Evolutionary conservation across 35 echinoderm and acorn worm genomes (phyloP).

Genomic region (Holothuria glaberrima): DNA sequence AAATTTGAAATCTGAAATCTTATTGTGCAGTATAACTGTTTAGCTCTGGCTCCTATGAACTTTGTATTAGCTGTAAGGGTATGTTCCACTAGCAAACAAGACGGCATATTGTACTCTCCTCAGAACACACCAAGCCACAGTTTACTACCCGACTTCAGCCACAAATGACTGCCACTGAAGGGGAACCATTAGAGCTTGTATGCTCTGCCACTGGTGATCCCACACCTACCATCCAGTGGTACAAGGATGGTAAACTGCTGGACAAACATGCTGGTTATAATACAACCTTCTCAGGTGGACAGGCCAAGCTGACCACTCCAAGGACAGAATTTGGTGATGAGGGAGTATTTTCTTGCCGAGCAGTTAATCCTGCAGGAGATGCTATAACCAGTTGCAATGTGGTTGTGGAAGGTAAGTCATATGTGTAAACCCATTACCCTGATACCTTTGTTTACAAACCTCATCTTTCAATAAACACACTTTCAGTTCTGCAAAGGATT

Average conservation of each 20-base stretch:
- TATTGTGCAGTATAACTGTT: too few relatives aligned
- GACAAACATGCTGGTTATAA: constrained; percentile 19
- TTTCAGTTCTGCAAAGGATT: too few relatives aligned
- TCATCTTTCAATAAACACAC: too few relatives aligned
- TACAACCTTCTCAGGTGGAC: constrained; percentile 41
- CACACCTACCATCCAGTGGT: constrained; percentile 71
- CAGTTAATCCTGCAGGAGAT: constrained; percentile 72
- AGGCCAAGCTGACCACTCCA: constrained; percentile 35
- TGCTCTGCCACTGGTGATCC: constrained; percentile 64
- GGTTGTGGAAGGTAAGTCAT: constrained; percentile 75
- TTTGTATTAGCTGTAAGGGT: too few relatives aligned
- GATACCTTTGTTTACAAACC: background rate
- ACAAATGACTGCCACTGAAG: constrained; percentile 55
- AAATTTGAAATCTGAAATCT: too few relatives aligned
- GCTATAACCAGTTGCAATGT: constrained; percentile 74
- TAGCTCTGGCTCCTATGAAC: too few relatives aligned
- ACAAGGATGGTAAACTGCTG: constrained; percentile 63
- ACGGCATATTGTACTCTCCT: background rate
- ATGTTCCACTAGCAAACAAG: too few relatives aligned
- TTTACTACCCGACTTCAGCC: constrained; percentile 39
- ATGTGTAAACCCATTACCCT: background rate
- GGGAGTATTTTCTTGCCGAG: constrained; percentile 69
- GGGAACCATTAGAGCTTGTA: constrained; percentile 52
- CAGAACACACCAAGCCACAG: constrained; percentile 41
- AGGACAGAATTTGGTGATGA: constrained; percentile 47